phyloP scores from a whole-genome alignment of 1,140 invertebrate species.

The Heliconius congener region DNA sequence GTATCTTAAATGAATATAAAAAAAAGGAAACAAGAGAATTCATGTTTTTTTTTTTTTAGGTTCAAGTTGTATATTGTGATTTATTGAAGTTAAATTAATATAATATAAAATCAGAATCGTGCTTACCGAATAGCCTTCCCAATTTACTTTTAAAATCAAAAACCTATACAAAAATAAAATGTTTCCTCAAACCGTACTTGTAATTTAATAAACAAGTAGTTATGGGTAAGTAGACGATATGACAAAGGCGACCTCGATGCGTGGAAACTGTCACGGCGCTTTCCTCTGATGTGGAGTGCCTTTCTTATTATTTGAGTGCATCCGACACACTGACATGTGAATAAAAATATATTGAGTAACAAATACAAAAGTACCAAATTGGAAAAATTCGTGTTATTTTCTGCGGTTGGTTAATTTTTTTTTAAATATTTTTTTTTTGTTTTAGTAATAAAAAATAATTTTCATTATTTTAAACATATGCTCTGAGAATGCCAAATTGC shows the following conservation, averaged over 20 bases:
- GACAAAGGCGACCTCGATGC: slow-evolving; percentile 68
- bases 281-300: slow-evolving; percentile 61
- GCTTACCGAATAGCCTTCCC: too few relatives aligned
- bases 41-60: too few relatives aligned
- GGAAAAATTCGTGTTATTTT: slow-evolving; percentile 6
- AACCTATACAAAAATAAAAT: neutral
- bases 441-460: neutral
- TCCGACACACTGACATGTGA: slow-evolving; percentile 41
- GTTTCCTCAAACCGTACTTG: neutral
- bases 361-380: neutral
- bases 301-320: slow-evolving; percentile 37
- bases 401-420: neutral
- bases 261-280: slow-evolving; percentile 74
- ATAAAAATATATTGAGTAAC: slow-evolving; percentile 34
- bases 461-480: neutral
- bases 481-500: neutral
- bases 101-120: too few relatives aligned
- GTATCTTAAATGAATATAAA: too few relatives aligned
- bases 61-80: too few relatives aligned
- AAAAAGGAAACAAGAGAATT: too few relatives aligned
- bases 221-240: slow-evolving; percentile 49
- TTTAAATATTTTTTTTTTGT: neutral
- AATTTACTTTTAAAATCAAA: neutral
- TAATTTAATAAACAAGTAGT: slow-evolving; percentile 33
- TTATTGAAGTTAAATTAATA: too few relatives aligned